Evolutionary conservation across 2,797 vertebrate genomes (phyloP), one percentile per base, ranked within the genome.

Genomic region (Acipenser transmontanus): DNA sequence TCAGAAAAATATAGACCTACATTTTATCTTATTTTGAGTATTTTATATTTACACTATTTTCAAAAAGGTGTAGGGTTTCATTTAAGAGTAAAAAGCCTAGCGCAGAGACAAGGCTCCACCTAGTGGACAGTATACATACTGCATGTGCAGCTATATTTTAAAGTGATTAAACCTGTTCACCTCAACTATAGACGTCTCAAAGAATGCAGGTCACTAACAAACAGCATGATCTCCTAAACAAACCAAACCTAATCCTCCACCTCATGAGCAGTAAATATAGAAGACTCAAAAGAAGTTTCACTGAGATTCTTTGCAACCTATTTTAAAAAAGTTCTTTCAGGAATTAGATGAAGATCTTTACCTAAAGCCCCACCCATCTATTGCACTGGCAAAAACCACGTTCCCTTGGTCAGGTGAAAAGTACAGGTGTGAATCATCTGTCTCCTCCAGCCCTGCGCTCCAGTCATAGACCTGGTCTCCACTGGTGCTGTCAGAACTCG

Each of bases 331-430:
- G 8, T 62, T 60, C 6, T 3, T 34, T 12, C 3, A 61, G 8
- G 11, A 14, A 11, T 3, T 10, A 12, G 12, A 1, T 6, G 20
- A 6, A 52, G 9, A 4, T 8, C 73, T 54, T 62, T 76, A 99
- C 97, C 94, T 94, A 81, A 99, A 98, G 34, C 94, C 97, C 97
- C 96, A 99, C 8, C 96, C 95, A 54, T 99, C 97, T 5, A 98
- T 82, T 1, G 97, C 95, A 9, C 97, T 96, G 72, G 93, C 88
- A 68, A 99, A 99, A 0, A 97, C 92, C 69, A 99, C 96, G 6
- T 98, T 98, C 49, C 94, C 94, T 69, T 94, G 94, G 50, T 98
- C 95, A 0, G 97, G 96, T 7, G 93, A 95, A 77, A 98, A 99
- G 84, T 99, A 99, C 1, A 99, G 93, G 56, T 92, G 87, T 0